Conservation (phyloP, 30 jellyfish, hydroid and myxozoan genomes). For the Aurelia sp. region DNA sequence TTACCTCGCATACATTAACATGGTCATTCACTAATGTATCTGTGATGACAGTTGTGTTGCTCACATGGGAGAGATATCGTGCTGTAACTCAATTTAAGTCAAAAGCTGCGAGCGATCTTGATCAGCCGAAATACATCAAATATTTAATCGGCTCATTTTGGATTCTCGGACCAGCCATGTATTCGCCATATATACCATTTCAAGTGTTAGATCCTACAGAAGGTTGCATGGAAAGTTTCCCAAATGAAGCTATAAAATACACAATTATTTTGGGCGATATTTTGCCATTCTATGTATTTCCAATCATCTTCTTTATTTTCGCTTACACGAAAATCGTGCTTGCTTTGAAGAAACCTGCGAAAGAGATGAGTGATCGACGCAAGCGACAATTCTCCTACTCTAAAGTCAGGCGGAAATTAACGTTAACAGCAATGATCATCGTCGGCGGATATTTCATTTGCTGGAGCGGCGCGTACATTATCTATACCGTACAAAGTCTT, state of each 20-base stretch:
- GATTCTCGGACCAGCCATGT: constrained; percentile 47
- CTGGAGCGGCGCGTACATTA: constrained; percentile 61
- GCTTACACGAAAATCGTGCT: constrained; percentile 40
- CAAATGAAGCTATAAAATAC: constrained; percentile 30
- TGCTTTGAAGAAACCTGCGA: constrained; percentile 30
- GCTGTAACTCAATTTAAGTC: constrained; percentile 54
- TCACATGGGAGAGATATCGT: constrained; percentile 78
- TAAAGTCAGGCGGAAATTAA: constrained; percentile 47
- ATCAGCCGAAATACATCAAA: not conserved
- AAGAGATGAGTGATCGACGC: constrained; percentile 38
- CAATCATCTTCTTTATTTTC: constrained; percentile 37
- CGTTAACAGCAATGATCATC: constrained; percentile 48
- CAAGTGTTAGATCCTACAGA: constrained; percentile 21
- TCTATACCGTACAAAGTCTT: constrained; percentile 36
- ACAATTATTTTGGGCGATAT: constrained; percentile 28
- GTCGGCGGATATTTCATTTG: constrained; percentile 40
- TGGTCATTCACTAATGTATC: constrained; percentile 77
- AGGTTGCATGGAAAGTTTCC: constrained; percentile 57
- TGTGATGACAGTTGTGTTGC: constrained; percentile 51
- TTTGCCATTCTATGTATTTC: constrained; percentile 21
- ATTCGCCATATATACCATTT: constrained; percentile 62
- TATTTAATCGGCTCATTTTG: constrained; percentile 44
- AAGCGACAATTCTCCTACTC: constrained; percentile 33
- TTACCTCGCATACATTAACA: constrained; percentile 54
- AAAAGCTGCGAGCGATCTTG: constrained; percentile 14